phyloP scores from a whole-genome alignment of 2,888 invertebrate species.

The Esperia sulphurella region DNA sequence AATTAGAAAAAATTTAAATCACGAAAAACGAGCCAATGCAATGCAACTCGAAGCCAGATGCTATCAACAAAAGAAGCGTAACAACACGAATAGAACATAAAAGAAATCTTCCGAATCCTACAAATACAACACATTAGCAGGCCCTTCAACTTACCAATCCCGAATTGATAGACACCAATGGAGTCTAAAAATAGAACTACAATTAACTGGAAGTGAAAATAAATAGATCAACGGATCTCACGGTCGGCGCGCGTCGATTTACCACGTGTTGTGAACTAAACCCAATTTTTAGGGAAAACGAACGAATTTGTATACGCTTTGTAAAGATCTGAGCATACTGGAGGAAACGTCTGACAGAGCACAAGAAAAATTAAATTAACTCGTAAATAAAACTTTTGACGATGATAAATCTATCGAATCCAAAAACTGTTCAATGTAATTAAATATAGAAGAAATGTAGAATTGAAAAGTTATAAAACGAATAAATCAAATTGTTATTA shows the following conservation, averaged over 20 bases:
- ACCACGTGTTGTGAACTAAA: slow-evolving; percentile 27
- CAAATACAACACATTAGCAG: slow-evolving; percentile 4
- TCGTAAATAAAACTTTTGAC: too few species aligned
- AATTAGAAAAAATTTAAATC: too few species aligned
- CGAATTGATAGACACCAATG: slow-evolving; percentile 2
- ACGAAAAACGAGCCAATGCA: too few species aligned
- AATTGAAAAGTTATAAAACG: background rate
- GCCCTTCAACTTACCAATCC: slow-evolving; percentile 10
- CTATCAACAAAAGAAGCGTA: background rate
- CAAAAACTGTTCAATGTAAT: too few species aligned
- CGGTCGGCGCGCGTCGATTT: slow-evolving; percentile 17
- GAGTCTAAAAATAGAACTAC: slow-evolving; percentile 7
- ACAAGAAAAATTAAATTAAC: too few species aligned
- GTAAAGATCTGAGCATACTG: slow-evolving; percentile 3
- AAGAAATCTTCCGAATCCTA: slow-evolving; percentile 2
- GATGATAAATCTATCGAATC: too few species aligned
- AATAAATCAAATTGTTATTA: slow-evolving; percentile 1
- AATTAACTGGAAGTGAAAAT: slow-evolving; percentile 7
- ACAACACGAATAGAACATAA: background rate
- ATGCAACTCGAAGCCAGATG: too few species aligned
- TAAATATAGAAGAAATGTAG: background rate
- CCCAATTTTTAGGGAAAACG: slow-evolving; percentile 28
- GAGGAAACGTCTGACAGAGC: background rate
- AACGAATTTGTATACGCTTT: slow-evolving; percentile 15
- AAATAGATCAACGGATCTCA: slow-evolving; percentile 18